These are phyloP conservation scores for Rhagologus leucostigma DNA, from an alignment of 2,113 vertebrate genomes.

Conservation along the genomic window DNA sequence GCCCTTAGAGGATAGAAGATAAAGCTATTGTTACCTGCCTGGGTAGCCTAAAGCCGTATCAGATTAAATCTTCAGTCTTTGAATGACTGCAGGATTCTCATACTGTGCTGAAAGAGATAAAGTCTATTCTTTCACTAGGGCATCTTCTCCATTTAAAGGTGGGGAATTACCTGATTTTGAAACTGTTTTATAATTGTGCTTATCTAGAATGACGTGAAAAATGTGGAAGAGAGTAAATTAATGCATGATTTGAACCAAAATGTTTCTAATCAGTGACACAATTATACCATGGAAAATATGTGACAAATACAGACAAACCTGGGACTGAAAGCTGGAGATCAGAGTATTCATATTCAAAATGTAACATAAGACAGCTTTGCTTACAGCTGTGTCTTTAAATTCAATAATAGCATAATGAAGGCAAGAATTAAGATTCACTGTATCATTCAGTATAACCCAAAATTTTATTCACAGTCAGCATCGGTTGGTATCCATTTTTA, in stretches of 20 bases:
- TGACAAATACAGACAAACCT: background rate
- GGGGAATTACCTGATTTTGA: background rate
- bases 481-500: background rate
- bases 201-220: background rate
- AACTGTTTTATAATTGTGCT: background rate
- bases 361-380: background rate
- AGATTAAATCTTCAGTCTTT: slow-evolving; percentile 38
- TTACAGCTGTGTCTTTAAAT: background rate
- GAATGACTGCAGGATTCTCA: background rate
- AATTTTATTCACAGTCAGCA: background rate
- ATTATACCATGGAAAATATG: background rate
- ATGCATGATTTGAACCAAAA: background rate
- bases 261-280: background rate
- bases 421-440: background rate
- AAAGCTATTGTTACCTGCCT: slow-evolving; percentile 50
- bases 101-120: background rate
- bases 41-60: background rate
- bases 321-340: rapidly evolving
- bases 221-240: background rate
- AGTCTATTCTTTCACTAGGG: background rate
- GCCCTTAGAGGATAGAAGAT: slow-evolving; percentile 26
- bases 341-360: background rate
- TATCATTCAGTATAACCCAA: background rate
- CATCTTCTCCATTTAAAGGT: background rate
- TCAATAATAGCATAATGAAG: background rate